Conservation (phyloP, 1,140 invertebrate species). For the Caenorhabditis brenneri region DNA sequence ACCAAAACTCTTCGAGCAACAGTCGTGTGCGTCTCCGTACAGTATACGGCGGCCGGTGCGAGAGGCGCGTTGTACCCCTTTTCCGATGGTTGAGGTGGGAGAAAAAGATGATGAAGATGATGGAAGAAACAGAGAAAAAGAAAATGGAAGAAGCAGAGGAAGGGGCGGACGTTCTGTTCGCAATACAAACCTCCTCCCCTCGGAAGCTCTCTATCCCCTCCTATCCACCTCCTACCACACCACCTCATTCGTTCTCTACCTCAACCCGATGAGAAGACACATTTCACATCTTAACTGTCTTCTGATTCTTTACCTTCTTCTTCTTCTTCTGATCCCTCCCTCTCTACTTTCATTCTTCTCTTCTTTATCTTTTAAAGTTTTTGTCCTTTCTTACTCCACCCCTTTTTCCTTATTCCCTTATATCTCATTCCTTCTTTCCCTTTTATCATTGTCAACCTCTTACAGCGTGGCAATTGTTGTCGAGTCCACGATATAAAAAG, state of each 20-base stretch:
- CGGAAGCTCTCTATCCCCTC: conserved; percentile 23
- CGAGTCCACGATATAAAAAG: background rate
- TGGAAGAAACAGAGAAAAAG: background rate
- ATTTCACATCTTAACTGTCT: conserved; percentile 12
- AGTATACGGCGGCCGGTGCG: background rate
- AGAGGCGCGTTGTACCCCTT: background rate
- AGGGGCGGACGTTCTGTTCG: background rate
- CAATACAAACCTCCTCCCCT: conserved; percentile 36
- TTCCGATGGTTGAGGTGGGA: no score
- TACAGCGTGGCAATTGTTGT: conserved; percentile 24
- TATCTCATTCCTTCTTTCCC: background rate
- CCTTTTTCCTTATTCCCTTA: background rate
- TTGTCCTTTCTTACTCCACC: background rate
- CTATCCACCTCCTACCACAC: background rate
- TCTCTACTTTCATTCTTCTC: background rate
- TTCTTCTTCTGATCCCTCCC: background rate
- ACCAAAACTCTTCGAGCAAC: background rate
- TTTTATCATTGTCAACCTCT: background rate
- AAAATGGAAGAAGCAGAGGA: background rate
- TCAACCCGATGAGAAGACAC: background rate
- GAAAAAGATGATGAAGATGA: background rate
- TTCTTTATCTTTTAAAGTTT: background rate
- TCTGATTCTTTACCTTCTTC: background rate
- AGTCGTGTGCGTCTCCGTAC: background rate
- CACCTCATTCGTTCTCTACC: conserved; percentile 18